Base-by-base conservation (phyloP, 2,888 invertebrate species). In the Nematopogon swammerdamellus region DNA sequence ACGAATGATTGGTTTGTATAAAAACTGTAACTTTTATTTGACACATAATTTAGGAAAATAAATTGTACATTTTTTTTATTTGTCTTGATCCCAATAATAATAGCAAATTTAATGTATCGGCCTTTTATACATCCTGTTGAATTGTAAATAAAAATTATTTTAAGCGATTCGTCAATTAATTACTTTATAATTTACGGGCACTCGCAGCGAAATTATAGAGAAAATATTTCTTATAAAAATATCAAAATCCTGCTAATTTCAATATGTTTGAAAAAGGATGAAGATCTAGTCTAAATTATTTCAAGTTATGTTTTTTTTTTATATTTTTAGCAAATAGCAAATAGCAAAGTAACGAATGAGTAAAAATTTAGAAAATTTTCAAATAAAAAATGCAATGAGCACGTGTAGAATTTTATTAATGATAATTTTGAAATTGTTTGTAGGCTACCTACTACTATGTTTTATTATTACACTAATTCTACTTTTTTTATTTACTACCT, bases 151-250 rank as follows among this genome's bases (percentile, higher is more conserved):
- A 45, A 45, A 18, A 11, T n/a, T 8, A 45, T 19, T 45, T 45
- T 19, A 45, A 45, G 5, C 14, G 16, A 36, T 42, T 42, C 19
- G 49, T 14, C 17, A 25, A 25, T 25, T 25, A 25, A 6, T 25
- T 25, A 25, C 25, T 25, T 4, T 25, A 6, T 25, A 6, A 25
- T 4, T 25, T 6, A 25, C 25, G 4, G 5, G 25, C 8, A 6
- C 25, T 25, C 25, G 45, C 20, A 54, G 30, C 55, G 49, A 52
- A 56, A 54, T 51, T 51, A 52, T 58, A 55, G 55, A 55, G 56
- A 49, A 45, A 54, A 56, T 53, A 56, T n/a, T n/a, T n/a, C n/a
- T n/a, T n/a, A n/a, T n/a, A n/a, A n/a, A n/a, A n/a, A n/a, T n/a
- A n/a, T n/a, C n/a, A n/a, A n/a, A n/a, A n/a, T n/a, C n/a, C 25